These are phyloP conservation scores for Sinohyriopsis cumingii DNA, from an alignment of 2,888 invertebrate genomes.

Conservation along the genomic window DNA sequence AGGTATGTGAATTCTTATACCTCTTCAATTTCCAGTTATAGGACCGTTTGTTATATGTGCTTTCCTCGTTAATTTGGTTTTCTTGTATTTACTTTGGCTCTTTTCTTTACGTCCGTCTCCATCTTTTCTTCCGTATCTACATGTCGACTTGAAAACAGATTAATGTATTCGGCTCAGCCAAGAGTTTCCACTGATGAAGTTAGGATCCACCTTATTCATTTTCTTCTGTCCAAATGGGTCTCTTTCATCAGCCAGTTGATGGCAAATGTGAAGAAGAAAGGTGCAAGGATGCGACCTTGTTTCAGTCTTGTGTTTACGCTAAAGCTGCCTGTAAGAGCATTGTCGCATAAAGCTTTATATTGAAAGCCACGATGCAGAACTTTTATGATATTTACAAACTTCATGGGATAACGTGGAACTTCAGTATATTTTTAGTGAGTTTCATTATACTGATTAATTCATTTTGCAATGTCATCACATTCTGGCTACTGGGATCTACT, in stretches of 20 bases:
- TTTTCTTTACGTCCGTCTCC: too few species aligned
- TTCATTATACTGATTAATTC: too few species aligned
- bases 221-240: neutral
- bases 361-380: neutral
- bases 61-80: too few species aligned
- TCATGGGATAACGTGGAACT: neutral
- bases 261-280: neutral
- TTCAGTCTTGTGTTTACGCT: neutral
- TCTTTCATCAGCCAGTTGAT: slow-evolving; percentile 1
- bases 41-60: too few species aligned
- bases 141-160: neutral
- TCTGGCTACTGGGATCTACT: too few species aligned
- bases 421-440: neutral
- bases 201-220: neutral
- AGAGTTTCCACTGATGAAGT: neutral
- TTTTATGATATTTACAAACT: neutral
- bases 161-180: neutral
- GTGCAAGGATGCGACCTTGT: neutral
- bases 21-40: too few species aligned
- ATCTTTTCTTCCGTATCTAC: too few species aligned
- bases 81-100: too few species aligned
- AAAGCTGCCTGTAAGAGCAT: neutral
- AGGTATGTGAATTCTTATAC: too few species aligned
- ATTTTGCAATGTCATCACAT: too few species aligned
- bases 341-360: neutral